Evolutionary conservation across 2,113 vertebrate species (phyloP).

Genomic region (Loxodonta africana): DNA sequence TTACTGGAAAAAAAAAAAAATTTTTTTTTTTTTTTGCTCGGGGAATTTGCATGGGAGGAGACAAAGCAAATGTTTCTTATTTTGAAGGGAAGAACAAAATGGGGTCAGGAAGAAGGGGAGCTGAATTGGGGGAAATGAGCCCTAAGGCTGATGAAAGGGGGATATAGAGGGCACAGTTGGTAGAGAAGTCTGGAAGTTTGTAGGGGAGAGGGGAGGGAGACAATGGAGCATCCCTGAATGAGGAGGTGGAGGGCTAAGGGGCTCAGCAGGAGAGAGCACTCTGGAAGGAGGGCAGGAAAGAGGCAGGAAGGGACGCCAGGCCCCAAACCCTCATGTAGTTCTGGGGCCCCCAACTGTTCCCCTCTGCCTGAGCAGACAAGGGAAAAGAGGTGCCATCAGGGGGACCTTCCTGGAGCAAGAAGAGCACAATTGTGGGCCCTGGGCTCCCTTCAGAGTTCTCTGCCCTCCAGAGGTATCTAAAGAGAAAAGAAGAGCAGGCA

Average conservation of each 20-base stretch:
- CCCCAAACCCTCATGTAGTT: background rate
- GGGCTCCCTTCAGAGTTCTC: background rate
- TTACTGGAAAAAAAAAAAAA: too few species aligned
- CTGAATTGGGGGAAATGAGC: background rate
- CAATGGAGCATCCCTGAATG: background rate
- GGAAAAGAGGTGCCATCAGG: background rate
- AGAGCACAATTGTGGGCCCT: background rate
- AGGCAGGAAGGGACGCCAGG: background rate
- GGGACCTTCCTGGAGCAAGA: background rate
- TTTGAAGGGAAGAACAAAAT: background rate
- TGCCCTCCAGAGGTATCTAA: background rate
- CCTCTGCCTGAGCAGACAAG: background rate
- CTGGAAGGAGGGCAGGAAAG: background rate
- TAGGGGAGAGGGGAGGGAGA: background rate
- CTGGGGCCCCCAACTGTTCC: background rate
- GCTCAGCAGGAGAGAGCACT: background rate
- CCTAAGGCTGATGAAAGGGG: background rate
- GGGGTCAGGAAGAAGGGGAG: background rate
- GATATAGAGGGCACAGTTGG: too few species aligned
- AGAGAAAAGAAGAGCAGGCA: background rate
- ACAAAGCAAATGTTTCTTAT: slow-evolving; percentile 8
- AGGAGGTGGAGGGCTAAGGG: background rate
- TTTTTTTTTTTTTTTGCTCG: too few species aligned
- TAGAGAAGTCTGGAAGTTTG: background rate
- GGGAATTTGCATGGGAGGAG: background rate